Evolutionary conservation across 2,888 invertebrate genomes (phyloP).

Genomic region (Nowickia ferox): DNA sequence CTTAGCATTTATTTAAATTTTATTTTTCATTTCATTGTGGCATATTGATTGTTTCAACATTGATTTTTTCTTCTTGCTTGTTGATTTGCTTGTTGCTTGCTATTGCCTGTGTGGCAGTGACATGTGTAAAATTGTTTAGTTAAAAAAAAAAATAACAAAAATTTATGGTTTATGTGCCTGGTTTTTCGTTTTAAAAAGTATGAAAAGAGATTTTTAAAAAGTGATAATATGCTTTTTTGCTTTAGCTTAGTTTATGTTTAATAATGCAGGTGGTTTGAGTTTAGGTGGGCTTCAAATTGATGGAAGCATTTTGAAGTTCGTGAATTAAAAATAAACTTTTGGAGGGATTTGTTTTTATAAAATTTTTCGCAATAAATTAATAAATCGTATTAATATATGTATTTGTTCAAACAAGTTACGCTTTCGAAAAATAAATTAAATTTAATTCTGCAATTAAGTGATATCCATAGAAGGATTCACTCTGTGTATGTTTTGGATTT

Average conservation of each 20-base stretch:
- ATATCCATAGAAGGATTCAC: too few species aligned
- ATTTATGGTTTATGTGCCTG: slow-evolving; percentile 42
- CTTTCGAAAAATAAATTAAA: too few species aligned
- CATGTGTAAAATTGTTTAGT: slow-evolving; percentile 64
- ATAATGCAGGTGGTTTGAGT: slow-evolving; percentile 64
- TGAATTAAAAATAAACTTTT: neutral
- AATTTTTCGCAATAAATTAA: too few species aligned
- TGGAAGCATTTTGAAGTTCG: neutral
- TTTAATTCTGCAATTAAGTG: too few species aligned
- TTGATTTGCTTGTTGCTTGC: slow-evolving; percentile 48
- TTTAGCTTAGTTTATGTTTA: slow-evolving; percentile 6
- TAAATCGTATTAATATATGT: too few species aligned
- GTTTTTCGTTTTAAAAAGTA: slow-evolving; percentile 29
- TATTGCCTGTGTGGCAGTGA: slow-evolving; percentile 56
- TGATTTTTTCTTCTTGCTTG: slow-evolving; percentile 56
- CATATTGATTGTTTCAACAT: slow-evolving; percentile 63
- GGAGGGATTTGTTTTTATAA: too few species aligned
- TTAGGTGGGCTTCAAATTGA: slow-evolving; percentile 52
- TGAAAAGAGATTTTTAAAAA: slow-evolving; percentile 59
- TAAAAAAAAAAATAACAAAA: slow-evolving; percentile 3
- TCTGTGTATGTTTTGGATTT: too few species aligned
- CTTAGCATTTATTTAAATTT: slow-evolving; percentile 68
- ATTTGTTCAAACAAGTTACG: too few species aligned
- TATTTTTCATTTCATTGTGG: slow-evolving; percentile 48
- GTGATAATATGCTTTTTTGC: slow-evolving; percentile 58